Evolutionary conservation across 2,888 invertebrate species (phyloP).

Genomic region (Meteorus cinctellus): DNA sequence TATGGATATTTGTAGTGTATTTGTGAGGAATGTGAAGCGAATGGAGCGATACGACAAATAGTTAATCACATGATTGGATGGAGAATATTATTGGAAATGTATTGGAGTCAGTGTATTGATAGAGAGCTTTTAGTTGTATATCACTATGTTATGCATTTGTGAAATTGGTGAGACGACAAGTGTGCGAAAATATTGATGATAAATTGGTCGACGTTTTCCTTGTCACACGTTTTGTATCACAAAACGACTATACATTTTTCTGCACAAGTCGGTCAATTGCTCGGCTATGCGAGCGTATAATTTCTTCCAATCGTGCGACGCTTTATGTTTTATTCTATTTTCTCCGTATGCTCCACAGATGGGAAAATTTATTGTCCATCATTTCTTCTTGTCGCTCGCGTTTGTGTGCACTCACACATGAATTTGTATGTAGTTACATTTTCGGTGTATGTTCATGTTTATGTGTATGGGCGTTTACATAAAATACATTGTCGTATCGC

Average conservation of each 20-base stretch:
- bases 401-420: not conserved
- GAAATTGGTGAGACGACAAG: constrained; percentile 23
- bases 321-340: constrained; percentile 29
- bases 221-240: constrained; percentile 34
- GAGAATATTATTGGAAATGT: constrained; percentile 5
- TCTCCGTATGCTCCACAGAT: constrained; percentile 10
- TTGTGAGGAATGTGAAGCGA: not conserved
- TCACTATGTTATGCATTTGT: not conserved
- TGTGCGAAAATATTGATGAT: constrained; percentile 39
- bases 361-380: constrained; percentile 42
- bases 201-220: constrained; percentile 35
- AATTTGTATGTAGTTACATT: not conserved
- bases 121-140: not conserved
- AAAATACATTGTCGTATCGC: constrained; percentile 33
- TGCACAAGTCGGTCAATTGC: constrained; percentile 41
- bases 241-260: constrained; percentile 37
- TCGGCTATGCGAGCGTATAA: constrained; percentile 37
- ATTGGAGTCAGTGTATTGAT: constrained; percentile 23
- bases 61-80: constrained; percentile 13
- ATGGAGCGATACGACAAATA: constrained; percentile 15
- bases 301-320: constrained; percentile 34
- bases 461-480: constrained; percentile 19
- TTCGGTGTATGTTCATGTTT: not conserved
- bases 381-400: constrained; percentile 30
- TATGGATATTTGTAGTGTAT: not conserved